Percentiles rank a stretch among this genome's conserved stretches.
Evolutionary conservation across 2,888 invertebrate species (phyloP).

Genomic region (Sarcophaga subvicina): DNA sequence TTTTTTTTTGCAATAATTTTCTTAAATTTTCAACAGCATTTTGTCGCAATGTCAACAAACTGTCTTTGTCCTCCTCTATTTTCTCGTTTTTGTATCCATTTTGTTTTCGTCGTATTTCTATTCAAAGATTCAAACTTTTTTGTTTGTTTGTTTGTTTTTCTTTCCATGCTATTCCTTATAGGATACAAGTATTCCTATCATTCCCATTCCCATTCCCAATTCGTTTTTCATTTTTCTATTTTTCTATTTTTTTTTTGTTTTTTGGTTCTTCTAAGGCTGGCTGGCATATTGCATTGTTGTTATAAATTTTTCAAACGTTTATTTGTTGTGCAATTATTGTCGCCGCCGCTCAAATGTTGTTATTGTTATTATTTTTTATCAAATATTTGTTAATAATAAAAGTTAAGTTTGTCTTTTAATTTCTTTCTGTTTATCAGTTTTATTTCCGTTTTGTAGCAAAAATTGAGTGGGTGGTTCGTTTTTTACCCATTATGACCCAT

Average conservation of each 20-base stretch:
- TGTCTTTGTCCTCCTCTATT: constrained; percentile 58
- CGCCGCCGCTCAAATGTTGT: constrained; percentile 7
- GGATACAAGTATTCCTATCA: neutral
- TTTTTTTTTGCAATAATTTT: constrained; percentile 23
- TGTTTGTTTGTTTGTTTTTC: neutral
- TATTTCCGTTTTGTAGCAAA: constrained; percentile 1
- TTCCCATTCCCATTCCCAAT: no score
- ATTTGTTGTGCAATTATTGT: constrained; percentile 66
- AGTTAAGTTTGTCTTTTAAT: constrained; percentile 47
- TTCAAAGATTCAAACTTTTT: constrained; percentile 32
- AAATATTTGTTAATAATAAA: constrained; percentile 39
- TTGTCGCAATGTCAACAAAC: constrained; percentile 79
- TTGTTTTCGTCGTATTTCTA: neutral
- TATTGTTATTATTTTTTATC: constrained; percentile 33
- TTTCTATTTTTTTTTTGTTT: neutral
- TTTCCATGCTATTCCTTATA: constrained; percentile 21
- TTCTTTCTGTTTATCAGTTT: constrained; percentile 32
- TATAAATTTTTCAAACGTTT: constrained; percentile 45
- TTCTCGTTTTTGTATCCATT: neutral
- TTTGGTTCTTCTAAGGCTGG: constrained; percentile 11
- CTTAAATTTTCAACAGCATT: constrained; percentile 67
- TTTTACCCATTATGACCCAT: constrained; percentile 29
- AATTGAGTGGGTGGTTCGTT: constrained; percentile 47
- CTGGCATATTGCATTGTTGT: constrained; percentile 27
- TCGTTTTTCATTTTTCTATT: neutral